Evolutionary conservation across 2,113 vertebrate genomes (phyloP), one percentile per base, ranked within the genome.

Genomic region (Eurystomus gularis): DNA sequence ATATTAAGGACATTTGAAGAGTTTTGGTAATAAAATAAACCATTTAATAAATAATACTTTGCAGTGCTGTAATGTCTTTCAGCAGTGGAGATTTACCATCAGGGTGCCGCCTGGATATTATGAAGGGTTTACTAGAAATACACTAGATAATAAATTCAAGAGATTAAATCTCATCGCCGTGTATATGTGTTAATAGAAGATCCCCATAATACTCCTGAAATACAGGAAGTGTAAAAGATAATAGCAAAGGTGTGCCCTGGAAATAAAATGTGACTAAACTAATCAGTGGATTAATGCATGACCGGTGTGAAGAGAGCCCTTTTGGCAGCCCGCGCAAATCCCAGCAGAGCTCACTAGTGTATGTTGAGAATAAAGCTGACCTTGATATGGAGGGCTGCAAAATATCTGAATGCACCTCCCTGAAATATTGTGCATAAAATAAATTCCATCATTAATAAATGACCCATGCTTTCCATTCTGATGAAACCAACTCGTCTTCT

Each of bases 151-250:
- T 82, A 94, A 96, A 96, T 95, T 86, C 58, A 81, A 91, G 89
- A 96, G 83, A 95, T 93, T 95, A 90, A 88, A 95, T 93, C 90
- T 94, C 90, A 61, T 91, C 40, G 66, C 51, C 1, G 1, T 52
- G 33, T 94, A 24, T 82, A 73, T 76, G 78, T 87, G 71, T 97
- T 95, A 94, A 93, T 91, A 94, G 91, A 94, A 95, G 29, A 90
- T 76, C n/a, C 31, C 25, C 35, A 48, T 78, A 90, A 81, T 83
- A 88, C 39, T 78, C 24, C 62, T 86, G 48, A 76, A 94, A 95
- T 93, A 54, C 28, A 92, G 77, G 39, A 93, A 93, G 42, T 37
- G 90, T 75, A 78, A 94, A 78, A 82, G 83, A 81, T 73, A 88
- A 86, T 73, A 93, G 78, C 3, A 2, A 65, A 90, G 75, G 54